A percentile compares a stretch with the other conserved stretches of the same genome.
phyloP scores from a whole-genome alignment of 2,888 invertebrate genomes.

The Polydrusus pterygomalis region DNA sequence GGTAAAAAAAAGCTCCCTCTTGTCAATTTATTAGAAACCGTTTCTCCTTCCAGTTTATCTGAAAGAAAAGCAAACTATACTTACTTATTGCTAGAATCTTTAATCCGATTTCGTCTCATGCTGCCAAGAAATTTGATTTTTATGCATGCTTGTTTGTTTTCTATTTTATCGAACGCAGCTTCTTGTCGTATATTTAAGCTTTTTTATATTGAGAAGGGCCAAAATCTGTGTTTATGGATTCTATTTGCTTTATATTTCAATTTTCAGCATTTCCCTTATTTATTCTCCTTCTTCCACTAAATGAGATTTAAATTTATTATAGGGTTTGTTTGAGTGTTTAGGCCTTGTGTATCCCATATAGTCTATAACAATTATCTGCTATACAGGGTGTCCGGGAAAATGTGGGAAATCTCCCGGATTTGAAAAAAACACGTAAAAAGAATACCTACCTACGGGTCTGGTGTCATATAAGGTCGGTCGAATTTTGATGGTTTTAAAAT shows the following conservation, averaged over 20 bases:
- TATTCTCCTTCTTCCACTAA: background rate
- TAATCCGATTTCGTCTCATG: conserved; percentile 42
- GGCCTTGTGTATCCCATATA: too few relatives aligned
- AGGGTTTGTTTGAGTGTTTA: too few relatives aligned
- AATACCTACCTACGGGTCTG: too few relatives aligned
- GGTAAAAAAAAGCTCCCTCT: background rate
- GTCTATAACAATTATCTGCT: too few relatives aligned
- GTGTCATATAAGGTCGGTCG: too few relatives aligned
- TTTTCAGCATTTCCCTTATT: conserved; percentile 47
- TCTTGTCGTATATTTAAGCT: conserved; percentile 32
- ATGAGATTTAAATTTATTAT: too few relatives aligned
- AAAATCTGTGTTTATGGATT: conserved; percentile 52
- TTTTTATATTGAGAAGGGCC: conserved; percentile 34
- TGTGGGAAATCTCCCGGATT: too few relatives aligned
- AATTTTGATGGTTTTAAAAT: too few relatives aligned
- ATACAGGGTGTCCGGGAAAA: too few relatives aligned
- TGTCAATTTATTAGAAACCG: conserved; percentile 15
- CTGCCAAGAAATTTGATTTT: conserved; percentile 48
- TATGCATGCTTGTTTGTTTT: conserved; percentile 48
- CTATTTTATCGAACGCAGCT: conserved; percentile 36
- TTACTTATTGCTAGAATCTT: conserved; percentile 20
- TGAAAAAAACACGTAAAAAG: too few relatives aligned
- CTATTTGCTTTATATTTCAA: conserved; percentile 46
- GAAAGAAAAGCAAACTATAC: conserved; percentile 19
- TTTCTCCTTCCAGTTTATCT: background rate